Evolutionary conservation across 1,140 invertebrate genomes (phyloP).

Genomic region (Battus philenor): DNA sequence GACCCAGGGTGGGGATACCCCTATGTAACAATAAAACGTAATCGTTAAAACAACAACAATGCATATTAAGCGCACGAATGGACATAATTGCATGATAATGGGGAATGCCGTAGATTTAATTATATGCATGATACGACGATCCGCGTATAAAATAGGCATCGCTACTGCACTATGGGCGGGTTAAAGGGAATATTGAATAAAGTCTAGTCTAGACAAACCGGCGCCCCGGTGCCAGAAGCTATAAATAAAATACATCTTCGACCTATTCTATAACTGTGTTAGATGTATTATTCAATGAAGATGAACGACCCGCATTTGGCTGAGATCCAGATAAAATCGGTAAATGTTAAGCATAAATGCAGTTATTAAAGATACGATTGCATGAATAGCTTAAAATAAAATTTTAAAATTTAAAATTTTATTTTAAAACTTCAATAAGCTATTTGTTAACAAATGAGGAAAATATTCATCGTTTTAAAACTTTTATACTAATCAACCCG

Average conservation of each 20-base stretch:
- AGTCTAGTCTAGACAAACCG: conserved; percentile 52
- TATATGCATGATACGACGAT: conserved; percentile 14
- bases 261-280: conserved; percentile 26
- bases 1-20: no score
- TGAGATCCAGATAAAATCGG: conserved; percentile 20
- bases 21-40: conserved; percentile 6
- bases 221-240: conserved; percentile 32
- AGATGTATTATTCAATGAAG: conserved; percentile 18
- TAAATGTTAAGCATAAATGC: no score
- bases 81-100: conserved; percentile 15
- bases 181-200: conserved; percentile 45
- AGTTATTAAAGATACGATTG: no score
- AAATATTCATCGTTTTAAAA: no score
- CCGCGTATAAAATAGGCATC: conserved; percentile 29
- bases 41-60: not conserved
- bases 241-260: conserved; percentile 28
- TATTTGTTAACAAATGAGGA: no score
- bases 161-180: conserved; percentile 28
- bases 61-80: conserved; percentile 11
- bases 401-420: not conserved
- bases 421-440: no score
- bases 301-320: conserved; percentile 24
- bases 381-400: no score
- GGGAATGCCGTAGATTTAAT: conserved; percentile 8
- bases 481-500: no score